These are phyloP conservation scores for Spinus pinus DNA, from an alignment of 2,797 vertebrate species.

Conservation along the genomic window DNA sequence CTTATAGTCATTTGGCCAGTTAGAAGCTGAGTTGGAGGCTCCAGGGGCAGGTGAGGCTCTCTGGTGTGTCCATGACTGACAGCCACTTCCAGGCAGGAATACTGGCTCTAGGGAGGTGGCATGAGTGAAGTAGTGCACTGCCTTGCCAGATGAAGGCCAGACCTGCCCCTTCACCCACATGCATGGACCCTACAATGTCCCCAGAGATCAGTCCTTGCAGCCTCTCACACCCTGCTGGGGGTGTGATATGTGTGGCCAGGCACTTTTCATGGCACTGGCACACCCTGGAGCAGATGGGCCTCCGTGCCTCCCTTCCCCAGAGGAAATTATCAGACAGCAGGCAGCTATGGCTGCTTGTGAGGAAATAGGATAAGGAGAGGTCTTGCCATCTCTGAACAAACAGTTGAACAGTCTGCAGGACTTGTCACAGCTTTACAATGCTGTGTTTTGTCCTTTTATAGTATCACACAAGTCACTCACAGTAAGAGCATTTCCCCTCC, in stretches of 20 bases:
- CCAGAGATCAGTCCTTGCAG: neutral
- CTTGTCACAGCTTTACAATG: neutral
- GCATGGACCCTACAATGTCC: neutral
- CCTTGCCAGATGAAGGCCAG: neutral
- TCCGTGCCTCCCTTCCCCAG: neutral
- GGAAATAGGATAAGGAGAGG: neutral
- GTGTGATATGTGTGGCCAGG: neutral
- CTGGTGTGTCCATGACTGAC: neutral
- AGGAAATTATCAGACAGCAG: neutral
- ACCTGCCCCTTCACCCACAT: too few relatives aligned
- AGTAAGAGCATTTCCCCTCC: neutral
- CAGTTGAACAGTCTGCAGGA: neutral
- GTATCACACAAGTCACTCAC: neutral
- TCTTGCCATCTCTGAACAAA: neutral
- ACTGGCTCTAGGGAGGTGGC: too few relatives aligned
- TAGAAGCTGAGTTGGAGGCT: neutral
- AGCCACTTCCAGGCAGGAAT: neutral
- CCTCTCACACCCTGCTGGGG: neutral
- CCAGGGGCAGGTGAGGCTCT: too few relatives aligned
- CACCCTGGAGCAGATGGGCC: neutral
- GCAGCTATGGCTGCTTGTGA: neutral
- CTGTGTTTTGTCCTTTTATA: neutral
- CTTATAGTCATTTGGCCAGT: neutral
- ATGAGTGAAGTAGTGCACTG: too few relatives aligned
- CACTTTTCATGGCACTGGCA: too few relatives aligned